These are phyloP conservation scores for Archips crataeganus DNA, from an alignment of 2,888 invertebrate species.

Conservation along the genomic window DNA sequence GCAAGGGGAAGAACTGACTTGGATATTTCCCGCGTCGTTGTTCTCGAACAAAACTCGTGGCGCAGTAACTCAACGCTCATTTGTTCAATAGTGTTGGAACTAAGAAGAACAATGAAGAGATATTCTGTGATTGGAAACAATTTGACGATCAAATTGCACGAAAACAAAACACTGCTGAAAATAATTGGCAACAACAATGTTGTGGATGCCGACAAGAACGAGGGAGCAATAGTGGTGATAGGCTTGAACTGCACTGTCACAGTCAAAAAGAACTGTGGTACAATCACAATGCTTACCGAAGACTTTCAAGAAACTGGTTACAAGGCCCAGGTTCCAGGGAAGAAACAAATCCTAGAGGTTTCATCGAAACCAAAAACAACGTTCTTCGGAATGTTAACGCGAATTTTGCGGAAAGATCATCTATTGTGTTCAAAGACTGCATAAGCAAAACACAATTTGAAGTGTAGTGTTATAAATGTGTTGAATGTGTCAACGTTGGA, in stretches of 20 bases:
- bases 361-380: conserved; percentile 2
- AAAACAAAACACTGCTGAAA: conserved; percentile 56
- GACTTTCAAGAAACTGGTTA: background rate
- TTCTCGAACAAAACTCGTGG: background rate
- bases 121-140: conserved; percentile 57
- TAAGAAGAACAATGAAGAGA: conserved; percentile 53
- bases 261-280: conserved; percentile 56
- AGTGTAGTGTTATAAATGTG: conserved; percentile 1
- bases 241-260: conserved; percentile 57
- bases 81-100: conserved; percentile 1
- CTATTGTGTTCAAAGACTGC: conserved; percentile 3
- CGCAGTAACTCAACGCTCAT: conserved; percentile 15
- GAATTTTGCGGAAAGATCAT: conserved; percentile 1
- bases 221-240: conserved; percentile 56
- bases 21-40: conserved; percentile 8
- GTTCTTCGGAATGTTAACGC: conserved; percentile 15
- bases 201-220: conserved; percentile 57
- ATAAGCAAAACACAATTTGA: conserved; percentile 9
- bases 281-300: conserved; percentile 48
- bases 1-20: conserved; percentile 29
- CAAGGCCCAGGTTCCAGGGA: background rate
- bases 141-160: conserved; percentile 56
- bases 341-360: background rate
- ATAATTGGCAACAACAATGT: conserved; percentile 61
- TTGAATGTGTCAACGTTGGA: background rate